Conservation (phyloP, 2,888 invertebrate species). For the Erynnis tages region DNA sequence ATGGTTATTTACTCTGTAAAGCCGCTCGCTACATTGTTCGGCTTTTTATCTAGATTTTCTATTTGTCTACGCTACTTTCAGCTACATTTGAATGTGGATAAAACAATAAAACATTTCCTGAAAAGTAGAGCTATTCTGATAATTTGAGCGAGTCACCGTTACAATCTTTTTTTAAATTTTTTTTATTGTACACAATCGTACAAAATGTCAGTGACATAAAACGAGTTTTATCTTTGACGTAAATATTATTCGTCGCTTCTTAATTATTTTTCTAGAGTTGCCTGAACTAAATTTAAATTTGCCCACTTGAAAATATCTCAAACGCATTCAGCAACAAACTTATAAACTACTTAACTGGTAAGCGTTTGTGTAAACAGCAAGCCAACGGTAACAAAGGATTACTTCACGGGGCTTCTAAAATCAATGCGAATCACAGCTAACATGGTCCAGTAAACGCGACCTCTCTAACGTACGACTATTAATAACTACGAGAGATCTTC, state of each 20-base stretch:
- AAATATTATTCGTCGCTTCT: too few relatives aligned
- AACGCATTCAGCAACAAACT: slow-evolving; percentile 40
- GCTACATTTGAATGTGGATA: background rate
- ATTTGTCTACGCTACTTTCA: slow-evolving; percentile 6
- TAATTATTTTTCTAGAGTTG: too few relatives aligned
- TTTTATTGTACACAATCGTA: too few relatives aligned
- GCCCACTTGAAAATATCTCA: slow-evolving; percentile 9
- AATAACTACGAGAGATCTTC: slow-evolving; percentile 32
- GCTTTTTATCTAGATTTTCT: slow-evolving; percentile 5
- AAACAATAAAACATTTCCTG: background rate
- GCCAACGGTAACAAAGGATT: slow-evolving; percentile 69
- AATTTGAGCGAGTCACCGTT: too few relatives aligned
- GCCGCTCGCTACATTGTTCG: slow-evolving; percentile 12
- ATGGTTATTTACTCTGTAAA: slow-evolving; percentile 18
- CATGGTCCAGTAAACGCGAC: slow-evolving; percentile 39
- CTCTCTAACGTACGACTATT: slow-evolving; percentile 34
- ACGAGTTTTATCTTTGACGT: too few relatives aligned
- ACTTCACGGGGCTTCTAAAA: slow-evolving; percentile 69
- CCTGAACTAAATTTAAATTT: background rate
- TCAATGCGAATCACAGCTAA: slow-evolving; percentile 63
- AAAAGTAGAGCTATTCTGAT: too few relatives aligned
- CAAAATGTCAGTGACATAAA: too few relatives aligned
- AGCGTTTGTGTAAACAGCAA: slow-evolving; percentile 77
- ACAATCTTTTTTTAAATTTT: too few relatives aligned
- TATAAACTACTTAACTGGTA: slow-evolving; percentile 73